phyloP scores from a whole-genome alignment of 2,888 invertebrate species.

The Latheticus oryzae region DNA sequence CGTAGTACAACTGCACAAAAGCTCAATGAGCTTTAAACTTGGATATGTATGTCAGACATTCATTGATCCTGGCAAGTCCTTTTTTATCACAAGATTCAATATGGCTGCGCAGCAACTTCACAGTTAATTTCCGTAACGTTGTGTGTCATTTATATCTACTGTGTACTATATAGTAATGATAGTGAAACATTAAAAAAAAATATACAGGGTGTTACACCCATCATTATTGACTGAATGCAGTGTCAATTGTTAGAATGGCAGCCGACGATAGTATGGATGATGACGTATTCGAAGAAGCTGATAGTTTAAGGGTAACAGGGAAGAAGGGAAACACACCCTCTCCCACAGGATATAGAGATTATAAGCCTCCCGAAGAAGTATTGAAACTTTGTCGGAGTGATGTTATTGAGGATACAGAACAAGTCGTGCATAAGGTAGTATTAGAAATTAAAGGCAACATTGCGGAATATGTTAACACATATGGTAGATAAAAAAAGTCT shows the following conservation, averaged over 20 bases:
- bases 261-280: slow-evolving; percentile 84
- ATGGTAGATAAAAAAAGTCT: no score
- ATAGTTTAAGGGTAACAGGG: slow-evolving; percentile 50
- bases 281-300: slow-evolving; percentile 76
- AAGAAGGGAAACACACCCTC: slow-evolving; percentile 71
- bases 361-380: slow-evolving; percentile 79
- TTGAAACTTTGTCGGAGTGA: slow-evolving; percentile 68
- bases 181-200: no score
- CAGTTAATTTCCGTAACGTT: no score
- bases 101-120: no score
- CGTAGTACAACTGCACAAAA: background rate
- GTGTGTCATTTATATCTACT: no score
- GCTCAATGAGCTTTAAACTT: slow-evolving; percentile 37
- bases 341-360: slow-evolving; percentile 84
- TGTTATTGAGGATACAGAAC: slow-evolving; percentile 68
- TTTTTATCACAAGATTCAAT: slow-evolving; percentile 49
- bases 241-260: slow-evolving; percentile 31
- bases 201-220: no score
- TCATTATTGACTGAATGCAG: no score
- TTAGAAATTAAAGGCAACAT: no score
- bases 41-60: slow-evolving; percentile 48
- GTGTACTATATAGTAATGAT: slow-evolving; percentile 19
- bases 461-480: no score
- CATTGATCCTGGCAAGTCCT: slow-evolving; percentile 52
- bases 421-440: slow-evolving; percentile 79